Conservation (phyloP, 1,140 invertebrate genomes). For the Spodoptera frugiperda region DNA sequence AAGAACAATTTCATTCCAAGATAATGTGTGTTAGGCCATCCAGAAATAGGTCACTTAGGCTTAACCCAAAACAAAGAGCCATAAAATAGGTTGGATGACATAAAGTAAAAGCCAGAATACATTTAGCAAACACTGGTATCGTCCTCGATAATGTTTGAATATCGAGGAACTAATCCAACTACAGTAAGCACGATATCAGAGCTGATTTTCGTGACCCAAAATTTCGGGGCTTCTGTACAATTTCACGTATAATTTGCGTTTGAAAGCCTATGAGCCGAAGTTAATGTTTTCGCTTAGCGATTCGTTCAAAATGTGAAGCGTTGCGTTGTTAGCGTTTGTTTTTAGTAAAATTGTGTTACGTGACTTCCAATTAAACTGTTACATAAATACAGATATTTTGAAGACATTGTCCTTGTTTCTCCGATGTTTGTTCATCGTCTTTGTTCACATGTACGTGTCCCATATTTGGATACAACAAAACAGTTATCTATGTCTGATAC, state of each 20-base stretch:
- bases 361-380: constrained; percentile 52
- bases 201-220: constrained; percentile 56
- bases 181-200: constrained; percentile 53
- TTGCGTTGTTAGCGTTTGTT: constrained; percentile 62
- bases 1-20: constrained; percentile 5
- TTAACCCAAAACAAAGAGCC: constrained; percentile 21
- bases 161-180: constrained; percentile 52
- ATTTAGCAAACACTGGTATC: constrained; percentile 35
- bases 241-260: constrained; percentile 81
- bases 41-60: constrained; percentile 6
- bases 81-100: constrained; percentile 27
- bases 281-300: constrained; percentile 83
- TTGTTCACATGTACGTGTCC: neutral
- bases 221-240: constrained; percentile 65
- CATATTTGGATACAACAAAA: neutral
- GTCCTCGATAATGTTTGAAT: constrained; percentile 45
- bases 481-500: neutral
- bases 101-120: constrained; percentile 39
- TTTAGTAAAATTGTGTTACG: constrained; percentile 63
- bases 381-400: constrained; percentile 1
- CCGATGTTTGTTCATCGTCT: neutral
- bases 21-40: constrained; percentile 25
- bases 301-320: constrained; percentile 73
- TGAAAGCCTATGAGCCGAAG: constrained; percentile 79
- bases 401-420: neutral